Percentiles rank a stretch among this genome's conserved stretches.
Evolutionary conservation across 53 echinoderm and acorn worm species (phyloP).

Genomic region (Luidia sarsii): DNA sequence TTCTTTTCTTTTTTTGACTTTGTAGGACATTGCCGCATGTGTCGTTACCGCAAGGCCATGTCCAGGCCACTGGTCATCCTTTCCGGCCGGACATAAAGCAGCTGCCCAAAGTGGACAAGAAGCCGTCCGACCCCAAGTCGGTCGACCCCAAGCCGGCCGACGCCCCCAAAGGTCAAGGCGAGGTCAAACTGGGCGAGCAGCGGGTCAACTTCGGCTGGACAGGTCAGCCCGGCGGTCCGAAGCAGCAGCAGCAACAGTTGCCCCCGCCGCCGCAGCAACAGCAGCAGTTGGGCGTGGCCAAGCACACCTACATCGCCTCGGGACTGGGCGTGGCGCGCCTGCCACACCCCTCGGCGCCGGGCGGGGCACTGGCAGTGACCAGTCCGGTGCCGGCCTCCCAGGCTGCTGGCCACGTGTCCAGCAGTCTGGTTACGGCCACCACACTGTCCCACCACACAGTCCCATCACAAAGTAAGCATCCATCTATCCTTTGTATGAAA

Average conservation of each 20-base stretch:
- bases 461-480: conserved; percentile 49
- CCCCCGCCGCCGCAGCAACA: background rate
- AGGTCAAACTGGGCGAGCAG: conserved; percentile 38
- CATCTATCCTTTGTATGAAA: too few relatives aligned
- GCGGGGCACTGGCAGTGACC: background rate
- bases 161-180: too few relatives aligned
- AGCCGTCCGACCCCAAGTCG: conserved; percentile 31
- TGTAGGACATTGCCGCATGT: conserved; percentile 39
- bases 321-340: conserved; percentile 34
- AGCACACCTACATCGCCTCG: conserved; percentile 33
- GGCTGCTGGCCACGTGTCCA: conserved; percentile 6
- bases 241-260: background rate
- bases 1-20: background rate
- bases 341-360: conserved; percentile 8
- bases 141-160: conserved; percentile 15
- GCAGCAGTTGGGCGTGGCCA: conserved; percentile 23
- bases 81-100: conserved; percentile 53
- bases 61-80: conserved; percentile 43
- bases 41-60: conserved; percentile 27
- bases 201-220: conserved; percentile 24
- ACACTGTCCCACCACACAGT: conserved; percentile 47
- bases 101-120: conserved; percentile 15
- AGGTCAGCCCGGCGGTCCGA: background rate
- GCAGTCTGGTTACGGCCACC: conserved; percentile 53
- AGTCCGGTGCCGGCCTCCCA: conserved; percentile 4